phyloP scores from a whole-genome alignment of 2,113 vertebrate genomes.

The Glaucomys volans region DNA sequence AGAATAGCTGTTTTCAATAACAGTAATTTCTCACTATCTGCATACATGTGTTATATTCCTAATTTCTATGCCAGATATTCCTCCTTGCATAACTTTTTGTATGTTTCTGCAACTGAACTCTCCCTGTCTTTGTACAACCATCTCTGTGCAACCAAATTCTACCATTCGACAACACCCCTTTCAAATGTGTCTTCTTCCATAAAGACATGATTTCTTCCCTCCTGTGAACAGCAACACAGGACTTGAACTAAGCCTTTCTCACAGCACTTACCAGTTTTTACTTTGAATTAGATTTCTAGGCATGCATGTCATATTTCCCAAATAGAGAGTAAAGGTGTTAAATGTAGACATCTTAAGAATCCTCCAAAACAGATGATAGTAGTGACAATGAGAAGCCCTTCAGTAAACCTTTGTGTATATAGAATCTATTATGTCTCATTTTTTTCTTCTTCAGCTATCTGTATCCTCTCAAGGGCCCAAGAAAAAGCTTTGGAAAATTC shows the following conservation, averaged over 20 bases:
- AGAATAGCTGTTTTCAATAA: neutral
- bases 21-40: neutral
- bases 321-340: neutral
- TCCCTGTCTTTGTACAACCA: neutral
- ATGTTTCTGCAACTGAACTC: neutral
- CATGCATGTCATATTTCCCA: neutral
- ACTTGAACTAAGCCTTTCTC: neutral
- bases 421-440: slow-evolving; percentile 23
- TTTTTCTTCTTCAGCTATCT: slow-evolving; percentile 2
- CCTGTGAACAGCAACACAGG: neutral
- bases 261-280: neutral
- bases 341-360: neutral
- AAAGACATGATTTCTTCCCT: neutral
- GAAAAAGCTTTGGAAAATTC: slow-evolving; percentile 17
- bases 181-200: slow-evolving; percentile 10
- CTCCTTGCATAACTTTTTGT: neutral
- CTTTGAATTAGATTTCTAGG: neutral
- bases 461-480: neutral
- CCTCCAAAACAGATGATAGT: neutral
- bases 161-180: neutral
- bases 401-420: neutral
- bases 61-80: neutral
- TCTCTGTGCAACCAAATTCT: neutral
- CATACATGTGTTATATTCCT: neutral
- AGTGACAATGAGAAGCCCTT: neutral